These are phyloP conservation scores for Gallinago undulata DNA, from an alignment of 2,113 vertebrate species.

Conservation along the genomic window DNA sequence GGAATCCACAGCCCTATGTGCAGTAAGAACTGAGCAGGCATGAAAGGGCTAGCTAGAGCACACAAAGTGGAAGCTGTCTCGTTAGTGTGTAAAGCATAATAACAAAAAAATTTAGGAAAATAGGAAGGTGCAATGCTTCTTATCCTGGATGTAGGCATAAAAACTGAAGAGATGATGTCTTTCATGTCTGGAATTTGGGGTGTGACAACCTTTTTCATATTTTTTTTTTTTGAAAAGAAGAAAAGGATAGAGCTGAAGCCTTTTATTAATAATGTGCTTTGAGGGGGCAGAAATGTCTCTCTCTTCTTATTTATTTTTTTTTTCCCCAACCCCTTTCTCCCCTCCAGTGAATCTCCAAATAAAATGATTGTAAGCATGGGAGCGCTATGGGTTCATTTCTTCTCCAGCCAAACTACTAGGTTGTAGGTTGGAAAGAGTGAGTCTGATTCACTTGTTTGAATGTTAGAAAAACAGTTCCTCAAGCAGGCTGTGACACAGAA, in stretches of 20 bases:
- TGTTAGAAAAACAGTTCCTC: not conserved
- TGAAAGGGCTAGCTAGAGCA: not conserved
- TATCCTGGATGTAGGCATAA: not conserved
- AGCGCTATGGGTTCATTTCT: not conserved
- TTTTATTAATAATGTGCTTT: not conserved
- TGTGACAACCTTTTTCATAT: not conserved
- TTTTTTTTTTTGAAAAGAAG: not conserved
- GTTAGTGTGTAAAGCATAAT: not conserved
- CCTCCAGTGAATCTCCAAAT: not conserved
- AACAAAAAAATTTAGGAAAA: not conserved
- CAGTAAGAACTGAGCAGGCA: not conserved
- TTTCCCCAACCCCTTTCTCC: not conserved
- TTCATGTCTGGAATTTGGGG: not conserved
- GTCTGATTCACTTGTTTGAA: not conserved
- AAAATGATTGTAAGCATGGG: not conserved
- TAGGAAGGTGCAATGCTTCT: not conserved
- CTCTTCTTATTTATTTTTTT: too few relatives aligned
- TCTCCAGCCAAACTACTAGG: not conserved
- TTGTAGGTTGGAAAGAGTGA: not conserved
- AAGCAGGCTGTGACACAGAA: not conserved
- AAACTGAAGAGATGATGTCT: not conserved
- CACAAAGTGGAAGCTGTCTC: not conserved
- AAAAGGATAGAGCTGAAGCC: not conserved
- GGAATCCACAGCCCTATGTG: not conserved
- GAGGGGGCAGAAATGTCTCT: not conserved